Base-by-base conservation (phyloP, 2,888 invertebrate genomes). In the Lasioglossum lativentre region DNA sequence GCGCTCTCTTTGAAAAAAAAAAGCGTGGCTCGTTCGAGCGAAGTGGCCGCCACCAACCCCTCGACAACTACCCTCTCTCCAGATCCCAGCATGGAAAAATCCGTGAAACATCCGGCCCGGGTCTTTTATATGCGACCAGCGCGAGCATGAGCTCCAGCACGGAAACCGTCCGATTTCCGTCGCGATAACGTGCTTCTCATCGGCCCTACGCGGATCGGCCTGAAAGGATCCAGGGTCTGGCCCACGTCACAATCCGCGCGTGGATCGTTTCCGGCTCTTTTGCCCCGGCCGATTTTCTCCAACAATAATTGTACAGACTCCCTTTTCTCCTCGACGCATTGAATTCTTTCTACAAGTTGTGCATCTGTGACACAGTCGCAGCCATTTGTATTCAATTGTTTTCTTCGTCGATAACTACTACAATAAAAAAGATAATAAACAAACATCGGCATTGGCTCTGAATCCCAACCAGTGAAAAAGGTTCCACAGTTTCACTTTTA, bases 141-240 rank as follows among this genome's bases (percentile, higher is more conserved):
- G 66, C 77, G 80, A 74, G 71, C 76, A 40, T 12, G n/a, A 56
- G n/a, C 56, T 45, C 80, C 52, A 38, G 34, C 68, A 74, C 82
- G 84, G 76, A 81, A 83, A 82, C 52, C 78, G 85, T 52, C 71
- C 80, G 88, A 87, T 88, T 89, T 80, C 74, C 82, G 42, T 34
- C 70, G 78, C 82, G 90, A 89, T 89, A 90, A 84, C 90, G 71
- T 42, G 87, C 86, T 70, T 80, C 83, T 81, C 88, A 52, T 73
- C 73, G 73, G 72, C 30, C 72, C 5, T 12, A n/a, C 14, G n/a
- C n/a, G 70, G n/a, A 70, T 70, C n/a, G 5, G 23, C 12, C 40
- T 42, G 70, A 70, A 70, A 70, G 70, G 70, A n/a, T 70, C 70
- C 23, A 68, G 38, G 12, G 10, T 14, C n/a, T 4, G 19, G 30